phyloP scores from a whole-genome alignment of 2,888 invertebrate species.

The Timema cristinae region DNA sequence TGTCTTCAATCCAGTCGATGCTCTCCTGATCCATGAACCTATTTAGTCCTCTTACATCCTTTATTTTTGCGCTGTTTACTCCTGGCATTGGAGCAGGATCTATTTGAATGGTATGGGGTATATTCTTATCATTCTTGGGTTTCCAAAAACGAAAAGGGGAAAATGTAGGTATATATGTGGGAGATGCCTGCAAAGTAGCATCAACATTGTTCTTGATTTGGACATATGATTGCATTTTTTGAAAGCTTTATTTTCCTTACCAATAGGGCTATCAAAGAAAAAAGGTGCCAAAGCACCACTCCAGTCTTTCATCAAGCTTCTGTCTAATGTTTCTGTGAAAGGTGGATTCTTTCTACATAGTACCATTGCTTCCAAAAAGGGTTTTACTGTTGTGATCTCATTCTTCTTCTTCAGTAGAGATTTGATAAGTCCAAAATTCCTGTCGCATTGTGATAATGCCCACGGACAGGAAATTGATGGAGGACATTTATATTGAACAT shows the following conservation, averaged over 20 bases:
- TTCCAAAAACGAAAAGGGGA: conserved; percentile 1
- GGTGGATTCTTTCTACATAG: neutral
- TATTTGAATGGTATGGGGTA: neutral
- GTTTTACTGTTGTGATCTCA: neutral
- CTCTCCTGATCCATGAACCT: conserved; percentile 2
- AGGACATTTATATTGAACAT: neutral
- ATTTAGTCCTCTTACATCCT: neutral
- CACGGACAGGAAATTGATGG: neutral
- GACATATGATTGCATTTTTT: conserved; percentile 13
- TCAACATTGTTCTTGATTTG: neutral
- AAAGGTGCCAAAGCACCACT: conserved; percentile 4
- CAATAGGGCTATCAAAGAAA: neutral
- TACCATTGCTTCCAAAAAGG: neutral
- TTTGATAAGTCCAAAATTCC: conserved; percentile 5
- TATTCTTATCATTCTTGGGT: neutral
- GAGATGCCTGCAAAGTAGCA: conserved; percentile 1
- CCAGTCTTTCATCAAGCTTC: conserved; percentile 1
- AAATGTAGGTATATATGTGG: neutral
- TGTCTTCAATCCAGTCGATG: neutral
- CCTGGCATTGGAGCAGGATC: conserved; percentile 6
- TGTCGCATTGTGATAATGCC: conserved; percentile 9
- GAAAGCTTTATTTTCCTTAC: neutral
- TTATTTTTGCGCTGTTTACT: neutral
- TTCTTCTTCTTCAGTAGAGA: neutral
- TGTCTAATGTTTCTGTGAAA: too few relatives aligned